A percentile compares a stretch with the other conserved stretches of the same genome.
These are phyloP conservation scores for Salvator merianae DNA, from an alignment of 2,113 vertebrate genomes.

Conservation along the genomic window DNA sequence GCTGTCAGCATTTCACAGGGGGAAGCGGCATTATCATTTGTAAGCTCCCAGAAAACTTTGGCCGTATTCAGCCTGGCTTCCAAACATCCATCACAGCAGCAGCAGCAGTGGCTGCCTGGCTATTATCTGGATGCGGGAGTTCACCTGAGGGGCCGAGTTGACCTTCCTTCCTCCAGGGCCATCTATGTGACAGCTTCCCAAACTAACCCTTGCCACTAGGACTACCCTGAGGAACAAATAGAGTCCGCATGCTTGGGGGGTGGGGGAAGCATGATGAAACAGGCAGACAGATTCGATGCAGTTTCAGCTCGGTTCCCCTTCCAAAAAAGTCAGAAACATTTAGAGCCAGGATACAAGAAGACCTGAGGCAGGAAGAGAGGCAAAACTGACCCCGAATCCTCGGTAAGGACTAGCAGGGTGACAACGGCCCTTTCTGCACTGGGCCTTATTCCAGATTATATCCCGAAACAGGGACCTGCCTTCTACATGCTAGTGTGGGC, in stretches of 20 bases:
- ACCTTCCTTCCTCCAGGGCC: neutral
- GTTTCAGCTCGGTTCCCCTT: neutral
- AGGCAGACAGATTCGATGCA: too few relatives aligned
- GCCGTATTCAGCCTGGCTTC: conserved; percentile 7
- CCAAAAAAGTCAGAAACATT: neutral
- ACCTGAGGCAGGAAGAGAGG: too few relatives aligned
- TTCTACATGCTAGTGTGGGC: too few relatives aligned
- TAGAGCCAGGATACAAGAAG: too few relatives aligned
- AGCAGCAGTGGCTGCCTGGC: neutral
- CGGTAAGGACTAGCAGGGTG: neutral
- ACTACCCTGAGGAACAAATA: neutral
- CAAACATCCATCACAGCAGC: conserved; percentile 29
- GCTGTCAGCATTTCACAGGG: conserved; percentile 39
- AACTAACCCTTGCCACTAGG: too few relatives aligned
- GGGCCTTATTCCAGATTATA: too few relatives aligned
- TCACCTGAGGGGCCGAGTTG: conserved; percentile 73
- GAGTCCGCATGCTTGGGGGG: too few relatives aligned
- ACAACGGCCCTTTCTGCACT: neutral
- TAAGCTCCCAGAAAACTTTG: conserved; percentile 4
- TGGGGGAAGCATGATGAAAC: neutral
- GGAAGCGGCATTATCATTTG: neutral
- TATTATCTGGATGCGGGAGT: conserved; percentile 35
- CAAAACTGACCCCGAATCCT: neutral
- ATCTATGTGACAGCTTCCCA: neutral
- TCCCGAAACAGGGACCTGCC: too few relatives aligned